Evolutionary conservation across 1,140 invertebrate species (phyloP).

Genomic region (Cydia splendana): DNA sequence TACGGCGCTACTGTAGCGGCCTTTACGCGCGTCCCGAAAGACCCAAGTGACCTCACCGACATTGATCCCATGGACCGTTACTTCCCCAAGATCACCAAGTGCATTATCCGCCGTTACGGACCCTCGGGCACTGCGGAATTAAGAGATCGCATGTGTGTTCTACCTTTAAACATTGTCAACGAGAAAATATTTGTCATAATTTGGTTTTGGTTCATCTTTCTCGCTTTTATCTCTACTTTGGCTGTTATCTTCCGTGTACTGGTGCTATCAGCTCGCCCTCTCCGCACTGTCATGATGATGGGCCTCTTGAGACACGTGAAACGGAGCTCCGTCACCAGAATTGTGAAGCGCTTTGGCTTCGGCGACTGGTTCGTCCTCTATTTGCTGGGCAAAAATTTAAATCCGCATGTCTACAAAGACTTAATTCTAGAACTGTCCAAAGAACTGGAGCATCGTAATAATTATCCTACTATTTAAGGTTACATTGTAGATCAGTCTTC

Average conservation of each 20-base stretch:
- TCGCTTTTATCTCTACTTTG: constrained; percentile 82
- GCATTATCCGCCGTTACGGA: constrained; percentile 84
- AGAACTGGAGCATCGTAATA: constrained; percentile 53
- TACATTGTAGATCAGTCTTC: constrained; percentile 1
- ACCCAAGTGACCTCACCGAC: constrained; percentile 49
- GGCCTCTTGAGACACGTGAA: constrained; percentile 78
- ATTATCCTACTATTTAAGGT: background rate
- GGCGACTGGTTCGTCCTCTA: constrained; percentile 87
- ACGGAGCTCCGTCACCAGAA: constrained; percentile 72
- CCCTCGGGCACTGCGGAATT: constrained; percentile 81
- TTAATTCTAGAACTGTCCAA: constrained; percentile 75
- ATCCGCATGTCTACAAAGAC: constrained; percentile 82
- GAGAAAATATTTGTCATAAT: constrained; percentile 90
- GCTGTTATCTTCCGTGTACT: constrained; percentile 83
- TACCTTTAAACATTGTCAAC: constrained; percentile 89
- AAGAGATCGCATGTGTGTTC: constrained; percentile 85
- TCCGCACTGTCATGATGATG: constrained; percentile 80
- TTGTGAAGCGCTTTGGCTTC: constrained; percentile 80
- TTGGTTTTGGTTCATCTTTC: constrained; percentile 90
- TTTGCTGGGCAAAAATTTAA: constrained; percentile 84
- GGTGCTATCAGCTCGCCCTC: constrained; percentile 73
- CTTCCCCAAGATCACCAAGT: constrained; percentile 92
- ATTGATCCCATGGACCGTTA: constrained; percentile 81
- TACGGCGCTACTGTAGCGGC: constrained; percentile 84
- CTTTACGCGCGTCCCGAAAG: constrained; percentile 63